Conservation (phyloP, 2,888 invertebrate genomes). For the Teleogryllus oceanicus region DNA sequence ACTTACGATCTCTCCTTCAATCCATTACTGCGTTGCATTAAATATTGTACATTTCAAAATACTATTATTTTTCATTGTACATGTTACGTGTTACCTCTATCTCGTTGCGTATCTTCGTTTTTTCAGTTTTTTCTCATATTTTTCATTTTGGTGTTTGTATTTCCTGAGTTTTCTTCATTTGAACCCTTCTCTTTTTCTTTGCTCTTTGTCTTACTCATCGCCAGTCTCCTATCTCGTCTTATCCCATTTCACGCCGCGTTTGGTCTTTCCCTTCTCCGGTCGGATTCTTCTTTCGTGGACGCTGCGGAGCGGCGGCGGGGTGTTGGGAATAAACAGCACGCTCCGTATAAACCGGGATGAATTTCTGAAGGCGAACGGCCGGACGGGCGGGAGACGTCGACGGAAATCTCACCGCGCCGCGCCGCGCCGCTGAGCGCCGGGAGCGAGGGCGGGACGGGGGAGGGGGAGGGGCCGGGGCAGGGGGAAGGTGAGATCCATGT, state of each 20-base stretch:
- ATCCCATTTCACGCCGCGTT: neutral
- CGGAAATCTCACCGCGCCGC: neutral
- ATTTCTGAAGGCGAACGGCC: conserved; percentile 5
- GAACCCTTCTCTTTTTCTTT: no score
- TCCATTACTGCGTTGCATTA: no score
- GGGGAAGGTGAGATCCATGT: conserved; percentile 18
- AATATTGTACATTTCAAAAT: no score
- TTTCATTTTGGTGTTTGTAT: no score
- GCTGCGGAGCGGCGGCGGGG: neutral
- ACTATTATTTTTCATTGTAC: no score
- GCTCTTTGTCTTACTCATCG: neutral
- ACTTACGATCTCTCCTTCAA: no score
- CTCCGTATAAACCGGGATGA: conserved; percentile 18
- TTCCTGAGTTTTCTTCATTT: no score
- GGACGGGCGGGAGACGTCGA: neutral
- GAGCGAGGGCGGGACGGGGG: neutral
- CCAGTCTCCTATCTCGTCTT: neutral
- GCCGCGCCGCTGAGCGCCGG: neutral
- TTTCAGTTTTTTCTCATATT: no score
- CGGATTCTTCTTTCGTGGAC: neutral
- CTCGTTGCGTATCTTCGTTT: neutral
- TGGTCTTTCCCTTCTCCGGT: neutral
- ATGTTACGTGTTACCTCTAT: neutral
- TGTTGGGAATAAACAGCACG: neutral
- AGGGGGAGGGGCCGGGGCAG: neutral